Evolutionary conservation across 1,140 invertebrate genomes (phyloP), one percentile per base, ranked within the genome.

Genomic region (Archivesica marissinica): DNA sequence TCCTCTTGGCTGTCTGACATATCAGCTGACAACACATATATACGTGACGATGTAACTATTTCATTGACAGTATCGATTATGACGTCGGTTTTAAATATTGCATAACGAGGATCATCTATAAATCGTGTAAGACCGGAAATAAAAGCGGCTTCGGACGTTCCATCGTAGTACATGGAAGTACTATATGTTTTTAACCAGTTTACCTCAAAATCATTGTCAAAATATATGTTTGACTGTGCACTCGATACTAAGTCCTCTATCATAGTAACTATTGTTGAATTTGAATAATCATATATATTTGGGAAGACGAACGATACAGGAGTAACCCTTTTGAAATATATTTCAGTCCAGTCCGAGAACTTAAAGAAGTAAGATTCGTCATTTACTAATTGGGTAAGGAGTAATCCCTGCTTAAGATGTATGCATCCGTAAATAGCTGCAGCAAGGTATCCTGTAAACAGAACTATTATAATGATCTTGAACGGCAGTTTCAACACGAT

Each of bases 381-480:
- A 2, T 93, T 83, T 11, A 95, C 89, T 9, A 95, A 82, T 72
- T 94, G 91, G 41, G 92, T 93, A 23, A 94, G 94, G 90, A 98
- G 97, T 4, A 99, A 94, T 0, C 98, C 98, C 95, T 99, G 98
- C 92, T 93, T 86, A 41, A 99, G 96, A 83, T 96, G 54, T 17
- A 77, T 85, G 0, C 98, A 95, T 0, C 98, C 98, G 94, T 98
- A 99, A 44, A 98, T 96, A 0, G 98, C 97, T 0, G 98, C 97
- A 0, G 95, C 95, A 0, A 99, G 90, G 91, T 99, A 99, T 0
- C 95, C 94, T 11, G 96, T 94, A 93, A 99, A 99, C 13, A 96
- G 93, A 0, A 98, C 35, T 1, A 99, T 95, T 11, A 98, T 96
- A 4, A 97, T 44, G 0, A 89, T 76, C 87, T 94, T 95, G 0